Base-by-base conservation (phyloP, 1,140 invertebrate genomes). In the Brachionus rubens region DNA sequence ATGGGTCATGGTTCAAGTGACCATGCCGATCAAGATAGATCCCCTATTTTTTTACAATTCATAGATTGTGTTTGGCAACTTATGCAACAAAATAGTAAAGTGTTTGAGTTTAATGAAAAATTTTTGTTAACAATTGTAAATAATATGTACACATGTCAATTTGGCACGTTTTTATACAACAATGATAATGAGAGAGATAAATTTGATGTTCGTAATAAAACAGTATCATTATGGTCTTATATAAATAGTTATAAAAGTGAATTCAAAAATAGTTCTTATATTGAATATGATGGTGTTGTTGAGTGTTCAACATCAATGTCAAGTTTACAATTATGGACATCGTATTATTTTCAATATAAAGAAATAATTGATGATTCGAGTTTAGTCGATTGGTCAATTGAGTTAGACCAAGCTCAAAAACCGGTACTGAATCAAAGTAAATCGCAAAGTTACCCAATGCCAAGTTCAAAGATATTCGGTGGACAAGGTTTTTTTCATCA, bases 1-100 rank as follows among this genome's bases (percentile, higher is more conserved):
- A 75, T 75, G 30, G 72, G 72, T 10, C 72, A 75, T 54, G 72
- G 50, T 9, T 46, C 26, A n/a, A 47, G 43, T 19, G 43, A 56
- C 12, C 40, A 54, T 59, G 5, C 48, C 6, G 52, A 75, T 10
- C 72, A 72, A 33, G 48, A 75, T 41, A 47, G 91, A 75, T 95
- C 92, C 82, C 96, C 96, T 14, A 92, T 98, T 76, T 99, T 99
- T 86, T 86, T 98, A 47, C 96, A 98, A 84, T 99, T 94, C 92
- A 87, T 98, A 2, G 96, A 99, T 82, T 93, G 94, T 81, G 91
- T 98, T 0, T 91, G 96, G 86, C 96, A 99, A 84, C 86, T 98
- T 50, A 87, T 91, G 77, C 79, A 85, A 77, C 93, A 98, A 86
- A 85, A 75, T 46, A 30, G 16, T 10, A 28, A 46, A 50, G 30